phyloP scores from a whole-genome alignment of 1,140 invertebrate genomes.

The Druon quercuslanigerum region DNA sequence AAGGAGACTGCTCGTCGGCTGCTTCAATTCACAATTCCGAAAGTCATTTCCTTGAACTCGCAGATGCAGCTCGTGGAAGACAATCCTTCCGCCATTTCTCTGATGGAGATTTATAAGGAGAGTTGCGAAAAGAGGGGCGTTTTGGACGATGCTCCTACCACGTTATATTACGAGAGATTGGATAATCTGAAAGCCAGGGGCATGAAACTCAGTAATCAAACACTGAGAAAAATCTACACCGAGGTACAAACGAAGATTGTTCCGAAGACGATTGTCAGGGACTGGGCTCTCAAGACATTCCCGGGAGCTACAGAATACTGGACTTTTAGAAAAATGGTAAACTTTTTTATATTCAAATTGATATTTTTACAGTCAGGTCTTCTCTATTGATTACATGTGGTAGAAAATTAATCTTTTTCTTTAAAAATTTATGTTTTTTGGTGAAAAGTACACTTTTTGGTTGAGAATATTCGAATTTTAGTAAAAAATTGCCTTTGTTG shows the following conservation, averaged over 20 bases:
- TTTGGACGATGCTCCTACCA: conserved; percentile 91
- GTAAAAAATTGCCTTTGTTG: no score
- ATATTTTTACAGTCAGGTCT: no score
- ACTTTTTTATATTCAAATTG: background rate
- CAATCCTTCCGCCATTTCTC: conserved; percentile 92
- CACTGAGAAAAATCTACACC: conserved; percentile 90
- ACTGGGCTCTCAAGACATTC: conserved; percentile 94
- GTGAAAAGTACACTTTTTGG: no score
- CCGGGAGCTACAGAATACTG: conserved; percentile 95
- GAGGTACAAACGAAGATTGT: conserved; percentile 95
- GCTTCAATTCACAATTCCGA: conserved; percentile 94
- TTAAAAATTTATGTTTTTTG: no score
- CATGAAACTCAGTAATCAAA: conserved; percentile 93
- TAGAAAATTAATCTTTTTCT: no score
- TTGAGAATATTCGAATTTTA: no score
- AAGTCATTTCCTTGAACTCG: conserved; percentile 95
- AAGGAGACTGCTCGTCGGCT: conserved; percentile 95
- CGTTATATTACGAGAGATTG: conserved; percentile 93
- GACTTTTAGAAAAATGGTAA: conserved; percentile 97
- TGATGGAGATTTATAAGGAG: conserved; percentile 95
- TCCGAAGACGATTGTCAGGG: conserved; percentile 87
- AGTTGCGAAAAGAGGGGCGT: conserved; percentile 87
- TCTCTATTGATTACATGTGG: no score
- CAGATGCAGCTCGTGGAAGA: conserved; percentile 96
- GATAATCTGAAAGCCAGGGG: conserved; percentile 91